These are phyloP conservation scores for Sycophila sp. DNA, from an alignment of 1,140 invertebrate species.

Conservation along the genomic window DNA sequence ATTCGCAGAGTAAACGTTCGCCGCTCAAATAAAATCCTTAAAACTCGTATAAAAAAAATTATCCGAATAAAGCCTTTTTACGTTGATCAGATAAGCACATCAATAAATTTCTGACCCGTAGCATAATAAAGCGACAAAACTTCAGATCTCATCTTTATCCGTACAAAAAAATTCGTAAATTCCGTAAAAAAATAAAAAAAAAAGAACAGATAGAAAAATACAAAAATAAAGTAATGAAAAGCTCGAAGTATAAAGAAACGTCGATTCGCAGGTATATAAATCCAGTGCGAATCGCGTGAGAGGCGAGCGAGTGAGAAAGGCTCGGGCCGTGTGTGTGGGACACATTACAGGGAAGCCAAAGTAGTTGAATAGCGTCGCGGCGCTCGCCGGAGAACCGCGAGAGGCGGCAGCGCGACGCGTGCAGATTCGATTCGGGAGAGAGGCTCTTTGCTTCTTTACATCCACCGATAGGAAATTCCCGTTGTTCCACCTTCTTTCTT, in stretches of 20 bases:
- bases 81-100: too few relatives aligned
- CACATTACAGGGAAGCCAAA: constrained; percentile 27
- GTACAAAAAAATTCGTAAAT: too few relatives aligned
- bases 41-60: too few relatives aligned
- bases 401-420: background rate
- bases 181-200: too few relatives aligned
- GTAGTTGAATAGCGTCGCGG: constrained; percentile 2
- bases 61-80: too few relatives aligned
- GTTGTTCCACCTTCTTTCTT: background rate
- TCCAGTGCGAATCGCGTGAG: constrained; percentile 26
- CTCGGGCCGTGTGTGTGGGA: background rate
- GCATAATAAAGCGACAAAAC: too few relatives aligned
- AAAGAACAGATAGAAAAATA: background rate
- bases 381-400: constrained; percentile 2
- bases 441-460: background rate
- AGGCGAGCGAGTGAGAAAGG: constrained; percentile 9
- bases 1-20: too few relatives aligned
- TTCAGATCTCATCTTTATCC: too few relatives aligned
- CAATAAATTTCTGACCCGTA: too few relatives aligned
- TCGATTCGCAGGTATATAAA: background rate
- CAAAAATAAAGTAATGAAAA: background rate
- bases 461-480: too few relatives aligned
- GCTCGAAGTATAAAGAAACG: too few relatives aligned
- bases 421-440: background rate
- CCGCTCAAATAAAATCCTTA: too few relatives aligned